Evolutionary conservation across 2,113 vertebrate species (phyloP).

Genomic region (Neotragus moschatus): DNA sequence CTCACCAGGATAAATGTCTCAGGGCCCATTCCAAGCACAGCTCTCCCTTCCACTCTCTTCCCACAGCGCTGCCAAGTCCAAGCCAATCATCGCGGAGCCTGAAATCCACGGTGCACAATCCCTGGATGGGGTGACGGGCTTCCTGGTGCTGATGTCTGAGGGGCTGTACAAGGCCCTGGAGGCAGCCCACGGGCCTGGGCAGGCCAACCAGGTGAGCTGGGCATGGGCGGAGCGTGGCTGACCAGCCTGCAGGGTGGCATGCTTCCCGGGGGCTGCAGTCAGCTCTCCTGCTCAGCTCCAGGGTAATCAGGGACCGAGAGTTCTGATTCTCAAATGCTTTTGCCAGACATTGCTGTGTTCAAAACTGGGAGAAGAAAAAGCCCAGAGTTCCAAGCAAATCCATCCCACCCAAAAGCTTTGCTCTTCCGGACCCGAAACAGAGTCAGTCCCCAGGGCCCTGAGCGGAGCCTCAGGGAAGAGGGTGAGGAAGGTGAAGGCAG

Average conservation of each 20-base stretch:
- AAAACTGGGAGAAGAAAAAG: neutral
- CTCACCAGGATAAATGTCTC: neutral
- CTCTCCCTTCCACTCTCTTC: neutral
- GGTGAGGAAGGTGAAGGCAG: neutral
- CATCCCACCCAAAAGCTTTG: neutral
- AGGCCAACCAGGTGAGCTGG: constrained; percentile 93
- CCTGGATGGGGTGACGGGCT: constrained; percentile 91
- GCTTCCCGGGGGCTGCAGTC: neutral
- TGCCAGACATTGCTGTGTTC: neutral
- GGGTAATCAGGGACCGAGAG: neutral
- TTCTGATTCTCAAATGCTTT: neutral
- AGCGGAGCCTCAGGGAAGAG: neutral
- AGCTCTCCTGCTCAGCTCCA: neutral
- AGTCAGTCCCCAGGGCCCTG: too few relatives aligned
- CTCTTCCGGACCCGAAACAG: neutral
- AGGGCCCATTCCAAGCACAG: neutral
- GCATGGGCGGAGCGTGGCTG: rapidly evolving
- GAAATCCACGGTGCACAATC: constrained; percentile 93
- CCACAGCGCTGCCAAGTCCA: constrained; percentile 89
- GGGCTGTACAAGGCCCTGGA: constrained; percentile 96
- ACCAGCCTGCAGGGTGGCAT: rapidly evolving
- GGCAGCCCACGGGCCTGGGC: constrained; percentile 94
- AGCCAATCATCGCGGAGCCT: constrained; percentile 92
- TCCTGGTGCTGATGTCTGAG: constrained; percentile 96
- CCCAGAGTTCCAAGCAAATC: neutral